Conservation (phyloP, 2,888 invertebrate genomes). For the Lochmaea crataegi region DNA sequence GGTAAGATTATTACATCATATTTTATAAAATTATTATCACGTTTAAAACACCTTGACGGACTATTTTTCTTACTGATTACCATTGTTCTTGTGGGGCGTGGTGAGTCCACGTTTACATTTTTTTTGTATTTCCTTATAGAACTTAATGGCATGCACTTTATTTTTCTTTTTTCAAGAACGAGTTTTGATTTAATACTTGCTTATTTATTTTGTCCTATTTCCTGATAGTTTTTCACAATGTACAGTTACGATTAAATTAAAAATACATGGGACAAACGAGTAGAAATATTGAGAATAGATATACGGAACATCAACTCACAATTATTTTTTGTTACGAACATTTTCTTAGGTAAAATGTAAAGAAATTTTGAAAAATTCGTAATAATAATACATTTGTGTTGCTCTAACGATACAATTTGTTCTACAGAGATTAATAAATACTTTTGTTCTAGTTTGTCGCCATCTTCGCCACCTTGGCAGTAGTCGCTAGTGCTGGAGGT, state of each 20-base stretch:
- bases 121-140: background rate
- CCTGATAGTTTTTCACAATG: too few species aligned
- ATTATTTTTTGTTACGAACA: too few species aligned
- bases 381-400: too few species aligned
- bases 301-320: too few species aligned
- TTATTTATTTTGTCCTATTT: background rate
- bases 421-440: too few species aligned
- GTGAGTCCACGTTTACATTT: background rate
- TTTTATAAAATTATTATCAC: constrained; percentile 12
- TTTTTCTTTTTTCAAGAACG: background rate
- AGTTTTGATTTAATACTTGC: background rate
- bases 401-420: too few species aligned
- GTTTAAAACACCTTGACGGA: constrained; percentile 5
- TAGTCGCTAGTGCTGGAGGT: constrained; percentile 18
- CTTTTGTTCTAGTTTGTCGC: constrained; percentile 8
- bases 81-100: constrained; percentile 6
- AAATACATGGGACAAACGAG: too few species aligned
- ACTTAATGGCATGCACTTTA: background rate
- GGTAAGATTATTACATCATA: constrained; percentile 29
- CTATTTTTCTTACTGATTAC: background rate
- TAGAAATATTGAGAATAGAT: background rate
- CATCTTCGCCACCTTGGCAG: constrained; percentile 15
- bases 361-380: too few species aligned
- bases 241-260: too few species aligned
- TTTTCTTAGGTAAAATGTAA: too few species aligned